Base-by-base conservation (phyloP, 2,797 vertebrate species). In the Pagetopsis macropterus region DNA sequence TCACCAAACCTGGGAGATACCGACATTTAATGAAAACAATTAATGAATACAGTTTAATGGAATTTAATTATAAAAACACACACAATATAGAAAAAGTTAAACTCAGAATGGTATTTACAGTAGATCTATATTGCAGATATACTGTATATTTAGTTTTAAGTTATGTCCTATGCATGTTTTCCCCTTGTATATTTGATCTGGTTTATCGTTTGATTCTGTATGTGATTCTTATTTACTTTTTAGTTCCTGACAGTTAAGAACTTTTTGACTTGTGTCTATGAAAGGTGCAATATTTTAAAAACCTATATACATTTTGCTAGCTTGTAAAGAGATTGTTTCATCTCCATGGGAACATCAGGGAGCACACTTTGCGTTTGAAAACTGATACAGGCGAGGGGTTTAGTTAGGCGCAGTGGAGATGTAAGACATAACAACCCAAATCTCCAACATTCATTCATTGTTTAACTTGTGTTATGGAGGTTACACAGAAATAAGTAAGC, bases 1-100 rank as follows among this genome's bases (percentile, higher is more conserved):
- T 97, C 94, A 13, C 97, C 96, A 63, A 98, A 98, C 86, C 96
- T 98, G 81, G 2, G 0, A 0, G 0, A 37, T 46, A 17, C 40
- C 16, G 62, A 43, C 23, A 54, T 9, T 40, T 21, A 33, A 31
- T 40, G 7, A 9, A 37, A 9, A 37, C 8, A 37, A 55, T 31
- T 13, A 12, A 7, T 9, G 2, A 4, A 1, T 45, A 23, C 27
- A 50, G 49, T n/a, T 68, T 3, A 61, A 13, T 21, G 11, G 8
- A n/a, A 55, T 55, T 48, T 31, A 11, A 48, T 23, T 41, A 15
- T 16, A 44, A 31, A 19, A 45, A 45, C 21, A 65, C 19, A 67
- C 21, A 67, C 21, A 54, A 17, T 23, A 27, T 8, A 46, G 52
- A 56, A 56, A 48, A 62, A 52, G 11, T 12, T 45, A 16, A 11